Base-by-base conservation (phyloP, 1,140 invertebrate species). In the Popillia japonica region DNA sequence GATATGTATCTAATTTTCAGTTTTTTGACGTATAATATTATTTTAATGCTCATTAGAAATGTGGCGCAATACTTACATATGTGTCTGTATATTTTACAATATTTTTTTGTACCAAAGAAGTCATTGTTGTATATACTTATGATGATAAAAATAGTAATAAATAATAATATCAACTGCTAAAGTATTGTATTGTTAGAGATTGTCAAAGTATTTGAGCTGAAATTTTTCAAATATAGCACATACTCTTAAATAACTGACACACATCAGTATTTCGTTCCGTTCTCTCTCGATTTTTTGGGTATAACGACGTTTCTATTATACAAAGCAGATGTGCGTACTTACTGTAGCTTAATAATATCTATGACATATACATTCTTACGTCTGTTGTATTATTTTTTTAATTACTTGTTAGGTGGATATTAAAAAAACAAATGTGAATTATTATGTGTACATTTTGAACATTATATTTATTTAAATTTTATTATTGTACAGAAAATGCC, bases 401-500 rank as follows among this genome's bases (percentile, higher is more conserved):
- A 79, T 68, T 76, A 76, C 41, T 48, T 76, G 34, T 79, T 74
- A 61, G 44, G 72, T 78, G 41, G 61, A 78, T 23, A 74, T 42
- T 17, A 17, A 41, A 74, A 34, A 34, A 74, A 74, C n/a, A 6
- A 74, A 74, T 74, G 72, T 74, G 41, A 40, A 74, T 20, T 74
- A 44, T 78, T 42, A 79, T 81, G 44, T 81, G 78, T 81, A 82
- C 59, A 79, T 82, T 82, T 80, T 79, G 78, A 80, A 72, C 77
- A 79, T 81, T 79, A 72, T 82, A 82, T 81, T 80, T 81, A 81
- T 82, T 82, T 81, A 79, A 42, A 83, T 82, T 78, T 80, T 81
- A 82, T 82, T 82, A 80, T 82, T 83, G 82, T 84, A 82, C 82
- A 84, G 80, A 81, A 85, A 79, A 82, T 83, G 81, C 80, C 82